Percentiles rank a stretch among this genome's conserved stretches.
These are phyloP conservation scores for Agriotes lineatus DNA, from an alignment of 2,888 invertebrate genomes.

Conservation along the genomic window DNA sequence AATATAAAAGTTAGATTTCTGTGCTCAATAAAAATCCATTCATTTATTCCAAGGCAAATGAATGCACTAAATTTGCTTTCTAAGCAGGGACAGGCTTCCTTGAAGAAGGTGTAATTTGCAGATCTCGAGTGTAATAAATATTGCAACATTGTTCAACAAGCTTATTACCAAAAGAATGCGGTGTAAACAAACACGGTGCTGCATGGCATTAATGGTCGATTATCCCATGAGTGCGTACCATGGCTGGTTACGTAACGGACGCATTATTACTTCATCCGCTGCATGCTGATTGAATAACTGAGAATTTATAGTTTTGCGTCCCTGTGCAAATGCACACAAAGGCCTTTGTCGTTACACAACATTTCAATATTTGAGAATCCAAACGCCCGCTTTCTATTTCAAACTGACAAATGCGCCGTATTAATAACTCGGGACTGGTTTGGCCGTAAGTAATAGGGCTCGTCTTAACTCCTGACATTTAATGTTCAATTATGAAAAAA, in stretches of 20 bases:
- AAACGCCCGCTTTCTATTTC: constrained; percentile 22
- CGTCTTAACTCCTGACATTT: constrained; percentile 17
- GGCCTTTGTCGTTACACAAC: not conserved
- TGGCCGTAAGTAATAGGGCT: not conserved
- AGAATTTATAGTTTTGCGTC: constrained; percentile 6
- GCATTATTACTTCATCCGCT: not conserved
- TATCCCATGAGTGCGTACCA: not conserved
- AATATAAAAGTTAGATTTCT: too few relatives aligned
- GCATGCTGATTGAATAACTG: not conserved
- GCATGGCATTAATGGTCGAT: not conserved
- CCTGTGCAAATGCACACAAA: constrained; percentile 1
- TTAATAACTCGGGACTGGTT: constrained; percentile 3
- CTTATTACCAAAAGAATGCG: not conserved
- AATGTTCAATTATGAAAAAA: not conserved
- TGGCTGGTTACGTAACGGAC: not conserved
- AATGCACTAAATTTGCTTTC: too few relatives aligned
- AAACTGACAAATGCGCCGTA: constrained; percentile 14
- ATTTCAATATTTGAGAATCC: constrained; percentile 21
- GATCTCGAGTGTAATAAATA: not conserved
- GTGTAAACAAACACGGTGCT: not conserved
- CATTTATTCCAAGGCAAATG: not conserved
- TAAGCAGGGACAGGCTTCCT: too few relatives aligned
- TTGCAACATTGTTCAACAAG: not conserved
- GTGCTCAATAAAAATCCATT: too few relatives aligned
- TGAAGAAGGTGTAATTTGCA: not conserved